Evolutionary conservation across 2,888 invertebrate species (phyloP), one percentile per base, ranked within the genome.

Genomic region (Pseudolycoriella hygida): DNA sequence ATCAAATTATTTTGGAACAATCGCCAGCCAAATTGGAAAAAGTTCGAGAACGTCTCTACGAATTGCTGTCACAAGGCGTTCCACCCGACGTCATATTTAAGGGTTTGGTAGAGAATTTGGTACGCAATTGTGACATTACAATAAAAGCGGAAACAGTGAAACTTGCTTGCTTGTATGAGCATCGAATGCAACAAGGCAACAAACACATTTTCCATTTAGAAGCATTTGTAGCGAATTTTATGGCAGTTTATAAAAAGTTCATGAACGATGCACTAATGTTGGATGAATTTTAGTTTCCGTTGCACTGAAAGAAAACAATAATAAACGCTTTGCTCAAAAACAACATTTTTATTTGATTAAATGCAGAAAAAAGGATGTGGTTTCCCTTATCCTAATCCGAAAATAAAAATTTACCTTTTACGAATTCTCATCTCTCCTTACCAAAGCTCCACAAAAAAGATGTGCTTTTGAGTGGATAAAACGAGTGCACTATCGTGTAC

Each of bases 191-290:
- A 55, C 74, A 80, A 46, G 97, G 97, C 15, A 87, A 84, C 55
- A 97, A 97, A 66, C 77, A 85, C 17, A 94, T 98, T 55, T 94
- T 92, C 58, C 97, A 98, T 62, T 69, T 98, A 44, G 98, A 98
- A 66, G 94, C 94, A 2, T 98, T 98, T 69, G 82, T 94, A 42
- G 92, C 92, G 1, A 84, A 86, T 55, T 96, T 96, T 61, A 97
- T 98, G 97, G 76, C 81, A 31, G 79, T 90, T 53, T 94, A 93
- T 60, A 87, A 89, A 57, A 79, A 81, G 55, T 92, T 85, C 60
- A 73, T 64, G 4, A 51, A 57, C 8, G 61, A 64, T 32, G 50
- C 55, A 0, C 32, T 34, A 2, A 54, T 64, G 50, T 58, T 60
- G 57, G 61, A 61, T 45, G 65, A 60, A 30, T 61, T 61, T 47